Evolutionary conservation across 2,888 invertebrate species (phyloP), one percentile per base, ranked within the genome.

Genomic region (Alsophila aescularia): DNA sequence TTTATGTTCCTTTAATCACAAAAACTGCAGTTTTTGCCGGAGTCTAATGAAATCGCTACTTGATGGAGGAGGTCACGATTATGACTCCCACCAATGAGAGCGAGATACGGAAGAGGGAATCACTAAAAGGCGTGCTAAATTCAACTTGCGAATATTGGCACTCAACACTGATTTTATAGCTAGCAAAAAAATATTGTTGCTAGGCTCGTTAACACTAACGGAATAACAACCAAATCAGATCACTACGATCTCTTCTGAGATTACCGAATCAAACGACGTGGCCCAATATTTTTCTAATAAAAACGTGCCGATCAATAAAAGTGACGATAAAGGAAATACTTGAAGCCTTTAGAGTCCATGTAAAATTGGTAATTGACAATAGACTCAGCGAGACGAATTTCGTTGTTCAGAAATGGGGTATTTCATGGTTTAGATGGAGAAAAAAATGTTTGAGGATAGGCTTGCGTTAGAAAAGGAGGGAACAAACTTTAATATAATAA

Each of bases 291-390:
- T 60, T 63, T 53, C 51, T 56, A 60, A 64, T 62, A 66, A 69
- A 64, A 65, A 58, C 55, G 41, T 49, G 52, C 50, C 58, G 54
- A 60, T 52, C 51, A 51, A 51, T 60, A 61, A 62, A 63, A 56
- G 15, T 15, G 52, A 58, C 59, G 63, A 66, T 70, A 64, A 70
- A 60, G 64, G 60, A 65, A 62, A 59, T 57, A 62, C 58, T 52
- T 50, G 41, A 59, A 66, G 56, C 50, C 53, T 68, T 70, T 69
- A 72, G 57, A 72, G 65, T 62, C 73, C 75, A 70, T 73, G 64
- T 65, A 65, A 69, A 77, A 77, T 77, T 67, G 74, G 16, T 77
- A 78, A 78, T 78, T 72, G 72, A 66, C 60, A 66, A 70, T 45
- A 58, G 60, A 62, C 52, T 47, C 35, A 48, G 60, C 64, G 65